Percentiles rank a stretch among this genome's conserved stretches.
phyloP scores from a whole-genome alignment of 1,140 invertebrate species.

The Cheumatopsyche charites region DNA sequence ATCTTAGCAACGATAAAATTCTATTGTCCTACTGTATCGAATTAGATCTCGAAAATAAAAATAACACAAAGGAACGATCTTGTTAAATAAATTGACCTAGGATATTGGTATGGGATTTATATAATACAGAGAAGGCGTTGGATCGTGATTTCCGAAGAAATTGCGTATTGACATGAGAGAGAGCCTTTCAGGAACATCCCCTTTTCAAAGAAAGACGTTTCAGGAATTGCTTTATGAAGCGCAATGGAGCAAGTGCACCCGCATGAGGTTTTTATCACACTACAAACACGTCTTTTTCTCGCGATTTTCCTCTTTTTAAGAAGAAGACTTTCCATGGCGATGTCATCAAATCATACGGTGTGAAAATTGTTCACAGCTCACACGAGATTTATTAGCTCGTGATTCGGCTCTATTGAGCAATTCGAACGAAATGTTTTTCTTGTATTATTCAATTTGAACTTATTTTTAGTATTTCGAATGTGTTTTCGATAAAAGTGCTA shows the following conservation, averaged over 20 bases:
- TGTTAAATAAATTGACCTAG: too few species aligned
- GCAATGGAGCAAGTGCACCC: constrained; percentile 27
- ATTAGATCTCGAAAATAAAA: too few species aligned
- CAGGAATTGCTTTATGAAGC: constrained; percentile 22
- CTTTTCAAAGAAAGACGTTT: constrained; percentile 9
- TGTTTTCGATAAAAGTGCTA: background rate
- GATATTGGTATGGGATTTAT: too few species aligned
- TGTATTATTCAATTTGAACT: too few species aligned
- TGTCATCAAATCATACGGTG: background rate
- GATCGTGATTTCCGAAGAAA: background rate
- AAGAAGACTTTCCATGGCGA: background rate
- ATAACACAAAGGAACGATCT: too few species aligned
- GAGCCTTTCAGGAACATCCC: constrained; percentile 1
- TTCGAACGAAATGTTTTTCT: too few species aligned
- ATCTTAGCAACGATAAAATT: too few species aligned
- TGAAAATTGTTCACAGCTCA: background rate
- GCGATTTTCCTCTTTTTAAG: background rate
- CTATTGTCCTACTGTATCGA: too few species aligned
- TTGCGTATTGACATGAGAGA: background rate
- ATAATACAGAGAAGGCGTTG: too few species aligned
- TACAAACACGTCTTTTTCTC: background rate
- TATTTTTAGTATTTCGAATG: too few species aligned
- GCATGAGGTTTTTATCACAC: background rate
- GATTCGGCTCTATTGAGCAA: too few species aligned
- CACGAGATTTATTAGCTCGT: too few species aligned